phyloP scores from a whole-genome alignment of 2,797 vertebrate species.

The Coregonus suidteri region DNA sequence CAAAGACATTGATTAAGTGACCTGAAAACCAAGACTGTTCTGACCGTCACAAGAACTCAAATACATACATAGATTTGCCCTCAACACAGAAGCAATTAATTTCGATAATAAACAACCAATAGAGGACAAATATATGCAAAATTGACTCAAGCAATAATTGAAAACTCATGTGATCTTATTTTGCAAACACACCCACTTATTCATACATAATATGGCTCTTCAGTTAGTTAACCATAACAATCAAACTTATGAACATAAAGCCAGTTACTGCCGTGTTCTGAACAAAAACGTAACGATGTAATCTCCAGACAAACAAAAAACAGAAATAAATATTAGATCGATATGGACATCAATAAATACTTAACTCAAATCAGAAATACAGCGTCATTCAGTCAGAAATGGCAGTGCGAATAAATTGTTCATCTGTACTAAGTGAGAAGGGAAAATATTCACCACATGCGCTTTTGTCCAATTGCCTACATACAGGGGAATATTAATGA shows the following conservation, averaged over 20 bases:
- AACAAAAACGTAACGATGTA: neutral
- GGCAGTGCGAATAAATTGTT: conserved; percentile 21
- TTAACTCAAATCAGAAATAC: no score
- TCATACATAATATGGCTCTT: neutral
- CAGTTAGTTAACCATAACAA: neutral
- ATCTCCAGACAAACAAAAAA: conserved; percentile 18
- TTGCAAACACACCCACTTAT: conserved; percentile 9
- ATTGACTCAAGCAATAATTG: conserved; percentile 10
- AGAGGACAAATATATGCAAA: neutral
- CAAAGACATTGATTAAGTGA: conserved; percentile 31
- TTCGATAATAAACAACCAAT: neutral
- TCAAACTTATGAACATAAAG: neutral
- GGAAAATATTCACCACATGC: neutral
- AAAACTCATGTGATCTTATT: neutral
- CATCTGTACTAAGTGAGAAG: neutral
- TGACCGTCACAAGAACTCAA: neutral
- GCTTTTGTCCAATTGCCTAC: neutral
- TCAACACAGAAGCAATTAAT: neutral
- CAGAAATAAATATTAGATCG: neutral
- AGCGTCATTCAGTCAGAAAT: conserved; percentile 28
- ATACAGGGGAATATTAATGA: neutral
- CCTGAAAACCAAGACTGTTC: neutral
- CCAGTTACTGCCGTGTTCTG: neutral
- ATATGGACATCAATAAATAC: no score
- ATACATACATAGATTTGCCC: neutral